Percentiles rank a stretch among this genome's conserved stretches.
These are phyloP conservation scores for Anoplolepis gracilipes DNA, from an alignment of 1,140 invertebrate genomes.

Conservation along the genomic window DNA sequence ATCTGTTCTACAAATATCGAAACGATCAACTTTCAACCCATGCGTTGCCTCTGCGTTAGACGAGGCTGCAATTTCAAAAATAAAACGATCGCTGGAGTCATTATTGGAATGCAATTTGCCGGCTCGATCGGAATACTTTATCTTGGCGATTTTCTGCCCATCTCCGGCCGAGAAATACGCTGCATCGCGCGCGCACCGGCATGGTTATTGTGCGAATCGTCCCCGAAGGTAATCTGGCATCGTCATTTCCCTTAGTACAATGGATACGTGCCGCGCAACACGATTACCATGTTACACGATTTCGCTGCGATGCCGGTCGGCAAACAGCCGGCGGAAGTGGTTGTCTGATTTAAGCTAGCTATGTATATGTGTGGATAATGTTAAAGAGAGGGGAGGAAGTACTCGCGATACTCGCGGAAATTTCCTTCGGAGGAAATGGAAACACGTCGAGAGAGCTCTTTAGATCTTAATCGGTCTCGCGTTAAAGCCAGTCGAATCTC, in stretches of 20 bases:
- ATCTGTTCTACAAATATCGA: conserved; percentile 1
- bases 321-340: conserved; percentile 31
- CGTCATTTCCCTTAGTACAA: conserved; percentile 36
- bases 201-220: conserved; percentile 42
- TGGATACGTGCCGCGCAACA: conserved; percentile 46
- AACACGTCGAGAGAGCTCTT: conserved; percentile 36
- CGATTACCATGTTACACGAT: conserved; percentile 44
- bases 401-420: neutral
- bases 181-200: neutral
- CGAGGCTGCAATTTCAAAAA: conserved; percentile 34
- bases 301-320: conserved; percentile 22
- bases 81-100: conserved; percentile 47
- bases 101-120: conserved; percentile 51
- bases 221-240: neutral
- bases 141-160: neutral
- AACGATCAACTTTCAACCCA: conserved; percentile 7
- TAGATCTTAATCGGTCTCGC: conserved; percentile 48
- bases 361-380: conserved; percentile 32
- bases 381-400: neutral
- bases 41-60: neutral
- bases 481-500: conserved; percentile 38
- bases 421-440: conserved; percentile 45
- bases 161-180: neutral
- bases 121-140: conserved; percentile 46
- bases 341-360: conserved; percentile 42